Percentiles rank a stretch among this genome's conserved stretches.
These are phyloP conservation scores for Pelagia noctiluca DNA, from an alignment of 30 jellyfish, hydroid and myxozoan species.

Conservation along the genomic window DNA sequence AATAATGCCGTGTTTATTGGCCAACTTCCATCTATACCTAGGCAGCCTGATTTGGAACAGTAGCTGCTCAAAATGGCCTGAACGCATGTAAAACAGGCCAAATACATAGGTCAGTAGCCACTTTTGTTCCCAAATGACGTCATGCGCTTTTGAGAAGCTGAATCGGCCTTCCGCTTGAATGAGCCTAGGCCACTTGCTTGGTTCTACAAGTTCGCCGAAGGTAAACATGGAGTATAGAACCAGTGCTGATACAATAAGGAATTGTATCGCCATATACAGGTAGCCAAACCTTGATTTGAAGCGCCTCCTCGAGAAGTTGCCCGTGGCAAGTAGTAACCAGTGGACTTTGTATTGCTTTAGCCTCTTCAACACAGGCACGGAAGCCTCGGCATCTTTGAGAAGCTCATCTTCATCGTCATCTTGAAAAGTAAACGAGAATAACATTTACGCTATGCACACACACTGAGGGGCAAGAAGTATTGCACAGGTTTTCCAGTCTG, in stretches of 20 bases:
- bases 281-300: neutral
- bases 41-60: neutral
- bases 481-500: no score
- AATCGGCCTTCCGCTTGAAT: neutral
- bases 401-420: neutral
- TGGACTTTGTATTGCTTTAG: neutral
- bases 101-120: conserved; percentile 60
- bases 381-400: neutral
- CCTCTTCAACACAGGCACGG: neutral
- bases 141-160: conserved; percentile 49
- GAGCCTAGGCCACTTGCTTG: neutral
- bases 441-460: no score
- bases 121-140: conserved; percentile 52
- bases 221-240: neutral
- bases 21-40: neutral
- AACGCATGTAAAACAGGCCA: conserved; percentile 41
- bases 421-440: no score
- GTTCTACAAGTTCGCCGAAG: neutral
- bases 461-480: no score
- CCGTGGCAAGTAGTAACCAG: neutral
- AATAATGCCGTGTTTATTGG: neutral
- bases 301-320: neutral
- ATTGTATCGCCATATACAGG: neutral
- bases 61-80: conserved; percentile 59
- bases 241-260: neutral